phyloP scores from a whole-genome alignment of 2,797 vertebrate species.

The Threskiornis aethiopicus region DNA sequence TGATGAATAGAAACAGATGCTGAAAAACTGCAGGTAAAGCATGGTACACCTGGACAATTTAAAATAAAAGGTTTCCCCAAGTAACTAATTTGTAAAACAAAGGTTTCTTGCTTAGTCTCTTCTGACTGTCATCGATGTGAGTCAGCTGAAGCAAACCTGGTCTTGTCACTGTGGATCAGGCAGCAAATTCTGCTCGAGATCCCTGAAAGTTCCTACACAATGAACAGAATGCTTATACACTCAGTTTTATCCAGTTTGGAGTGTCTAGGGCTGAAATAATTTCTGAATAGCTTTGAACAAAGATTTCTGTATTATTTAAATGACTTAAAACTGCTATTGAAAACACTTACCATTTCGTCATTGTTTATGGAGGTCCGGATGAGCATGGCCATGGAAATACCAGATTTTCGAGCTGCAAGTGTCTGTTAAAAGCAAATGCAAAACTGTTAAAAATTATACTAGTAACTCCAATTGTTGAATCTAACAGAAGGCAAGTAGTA shows the following conservation, averaged over 20 bases:
- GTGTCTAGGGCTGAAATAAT: neutral
- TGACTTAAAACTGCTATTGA: neutral
- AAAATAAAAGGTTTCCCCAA: neutral
- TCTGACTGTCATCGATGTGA: neutral
- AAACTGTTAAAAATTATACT: neutral
- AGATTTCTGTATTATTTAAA: neutral
- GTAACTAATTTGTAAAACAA: neutral
- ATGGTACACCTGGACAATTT: neutral
- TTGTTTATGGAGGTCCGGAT: constrained; percentile 92
- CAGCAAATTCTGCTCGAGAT: neutral
- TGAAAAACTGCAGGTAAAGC: neutral
- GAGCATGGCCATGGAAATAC: constrained; percentile 94
- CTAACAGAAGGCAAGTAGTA: neutral
- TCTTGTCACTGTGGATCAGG: neutral
- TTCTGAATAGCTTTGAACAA: neutral
- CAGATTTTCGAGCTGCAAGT: constrained; percentile 96
- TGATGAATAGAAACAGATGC: neutral
- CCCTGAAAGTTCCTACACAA: neutral
- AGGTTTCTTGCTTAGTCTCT: neutral
- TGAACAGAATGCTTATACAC: neutral
- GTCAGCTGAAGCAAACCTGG: neutral
- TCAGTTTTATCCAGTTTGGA: neutral
- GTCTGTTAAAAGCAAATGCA: constrained; percentile 79
- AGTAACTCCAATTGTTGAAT: neutral
- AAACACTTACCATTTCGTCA: constrained; percentile 91